A percentile compares a stretch with the other conserved stretches of the same genome.
Conservation (phyloP, 2,888 invertebrate species). For the Oscheius sp. region DNA sequence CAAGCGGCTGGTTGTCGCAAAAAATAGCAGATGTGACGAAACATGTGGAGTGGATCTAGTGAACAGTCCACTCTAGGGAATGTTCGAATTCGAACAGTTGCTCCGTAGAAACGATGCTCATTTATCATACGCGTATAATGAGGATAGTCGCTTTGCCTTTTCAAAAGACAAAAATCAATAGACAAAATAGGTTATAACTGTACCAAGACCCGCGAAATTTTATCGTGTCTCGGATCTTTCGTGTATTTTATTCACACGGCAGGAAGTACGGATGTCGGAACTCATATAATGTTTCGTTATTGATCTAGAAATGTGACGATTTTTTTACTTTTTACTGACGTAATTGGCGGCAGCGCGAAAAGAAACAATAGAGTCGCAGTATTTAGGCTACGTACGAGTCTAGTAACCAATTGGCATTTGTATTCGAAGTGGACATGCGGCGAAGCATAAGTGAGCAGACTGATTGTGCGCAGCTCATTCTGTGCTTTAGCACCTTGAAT, state of each 20-base stretch:
- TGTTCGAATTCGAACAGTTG: conserved; percentile 18
- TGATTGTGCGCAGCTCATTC: conserved; percentile 24
- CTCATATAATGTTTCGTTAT: no score
- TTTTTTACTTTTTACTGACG: no score
- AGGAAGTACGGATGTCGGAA: no score
- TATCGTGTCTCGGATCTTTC: conserved; percentile 9
- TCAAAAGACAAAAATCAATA: not conserved
- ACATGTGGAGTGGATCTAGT: not conserved
- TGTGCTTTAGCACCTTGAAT: conserved; percentile 18
- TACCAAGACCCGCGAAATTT: not conserved
- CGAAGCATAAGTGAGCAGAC: conserved; percentile 29
- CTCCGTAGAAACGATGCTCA: not conserved
- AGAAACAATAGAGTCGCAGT: conserved; percentile 3
- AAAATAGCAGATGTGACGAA: conserved; percentile 19
- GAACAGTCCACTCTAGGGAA: not conserved
- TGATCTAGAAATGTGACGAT: no score
- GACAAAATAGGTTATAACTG: conserved; percentile 17
- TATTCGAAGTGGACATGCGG: conserved; percentile 31
- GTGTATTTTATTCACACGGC: conserved; percentile 2
- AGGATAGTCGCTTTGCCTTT: not conserved
- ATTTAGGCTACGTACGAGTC: not conserved
- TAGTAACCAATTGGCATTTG: conserved; percentile 28
- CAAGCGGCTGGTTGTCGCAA: conserved; percentile 8
- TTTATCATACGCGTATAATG: conserved; percentile 3
- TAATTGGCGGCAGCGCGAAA: no score